A percentile compares a stretch with the other conserved stretches of the same genome.
Conservation (phyloP, 2,113 vertebrate species). For the Podarcis raffonei region DNA sequence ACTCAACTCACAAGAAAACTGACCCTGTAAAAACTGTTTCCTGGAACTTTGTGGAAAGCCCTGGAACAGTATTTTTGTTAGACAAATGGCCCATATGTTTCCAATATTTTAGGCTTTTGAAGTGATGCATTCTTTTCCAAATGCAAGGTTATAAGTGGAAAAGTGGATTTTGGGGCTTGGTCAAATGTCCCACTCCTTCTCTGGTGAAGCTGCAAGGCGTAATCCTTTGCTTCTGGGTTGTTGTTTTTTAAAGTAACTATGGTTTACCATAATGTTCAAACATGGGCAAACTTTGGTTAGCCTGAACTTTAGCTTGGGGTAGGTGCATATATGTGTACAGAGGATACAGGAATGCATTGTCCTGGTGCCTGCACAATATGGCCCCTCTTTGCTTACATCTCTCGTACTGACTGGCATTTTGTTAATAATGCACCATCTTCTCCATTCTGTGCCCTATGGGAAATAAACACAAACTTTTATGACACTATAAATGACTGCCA, state of each 20-base stretch:
- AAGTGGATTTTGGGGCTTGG: not conserved
- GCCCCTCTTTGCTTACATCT: not conserved
- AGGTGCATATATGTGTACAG: not conserved
- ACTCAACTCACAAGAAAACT: not conserved
- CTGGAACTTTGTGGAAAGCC: not conserved
- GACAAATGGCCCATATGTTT: not conserved
- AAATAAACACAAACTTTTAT: slow-evolving; percentile 18
- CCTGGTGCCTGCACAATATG: too few relatives aligned
- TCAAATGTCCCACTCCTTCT: not conserved
- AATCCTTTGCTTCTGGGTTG: not conserved
- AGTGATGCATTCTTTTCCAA: not conserved
- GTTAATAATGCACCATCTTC: accelerated
- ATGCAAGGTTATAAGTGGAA: not conserved
- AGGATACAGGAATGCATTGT: not conserved
- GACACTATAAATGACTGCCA: slow-evolving; percentile 2
- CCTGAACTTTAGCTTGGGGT: not conserved
- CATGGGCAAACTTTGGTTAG: not conserved
- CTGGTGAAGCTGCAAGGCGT: too few relatives aligned
- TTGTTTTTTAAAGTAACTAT: not conserved
- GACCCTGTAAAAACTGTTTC: not conserved
- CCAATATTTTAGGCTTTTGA: not conserved
- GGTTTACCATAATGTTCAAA: not conserved
- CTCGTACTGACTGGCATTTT: not conserved
- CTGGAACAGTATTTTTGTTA: not conserved
- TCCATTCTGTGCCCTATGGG: slow-evolving; percentile 36